Percentiles rank a stretch among this genome's conserved stretches.
phyloP scores from a whole-genome alignment of 2,113 vertebrate species.

The Leucosticte australis region DNA sequence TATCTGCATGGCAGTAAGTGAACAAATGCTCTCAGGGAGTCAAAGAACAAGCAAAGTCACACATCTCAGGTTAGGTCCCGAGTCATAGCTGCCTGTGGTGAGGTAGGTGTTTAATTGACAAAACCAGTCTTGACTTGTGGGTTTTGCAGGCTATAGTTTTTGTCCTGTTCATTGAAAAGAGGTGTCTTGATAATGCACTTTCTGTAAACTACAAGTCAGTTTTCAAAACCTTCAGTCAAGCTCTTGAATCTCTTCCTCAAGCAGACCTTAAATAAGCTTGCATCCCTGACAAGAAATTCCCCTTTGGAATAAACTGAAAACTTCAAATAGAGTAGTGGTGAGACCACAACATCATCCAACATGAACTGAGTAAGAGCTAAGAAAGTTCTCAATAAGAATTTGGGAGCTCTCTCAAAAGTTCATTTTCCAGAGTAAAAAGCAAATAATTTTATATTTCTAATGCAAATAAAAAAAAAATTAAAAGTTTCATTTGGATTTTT shows the following conservation, averaged over 20 bases:
- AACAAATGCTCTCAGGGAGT: slow-evolving; percentile 27
- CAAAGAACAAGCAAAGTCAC: slow-evolving; percentile 21
- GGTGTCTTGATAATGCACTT: not conserved
- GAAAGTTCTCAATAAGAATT: not conserved
- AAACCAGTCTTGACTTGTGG: not conserved
- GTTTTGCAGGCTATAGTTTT: not conserved
- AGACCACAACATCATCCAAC: not conserved
- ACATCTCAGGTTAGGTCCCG: not conserved
- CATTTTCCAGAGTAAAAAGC: not conserved
- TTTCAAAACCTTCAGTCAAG: not conserved
- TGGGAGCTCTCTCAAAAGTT: not conserved
- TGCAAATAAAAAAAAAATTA: not conserved
- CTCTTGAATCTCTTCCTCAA: not conserved
- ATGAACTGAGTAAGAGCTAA: not conserved
- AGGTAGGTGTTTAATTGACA: not conserved
- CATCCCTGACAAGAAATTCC: not conserved
- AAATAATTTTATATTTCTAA: not conserved
- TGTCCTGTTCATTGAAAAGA: not conserved
- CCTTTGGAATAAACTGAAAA: not conserved
- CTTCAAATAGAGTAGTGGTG: not conserved
- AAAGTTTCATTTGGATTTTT: not conserved
- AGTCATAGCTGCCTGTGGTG: not conserved
- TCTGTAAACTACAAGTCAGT: not conserved
- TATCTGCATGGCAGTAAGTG: slow-evolving; percentile 58
- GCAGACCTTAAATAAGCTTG: not conserved